Evolutionary conservation across 2,888 invertebrate genomes (phyloP), one percentile per base, ranked within the genome.

Genomic region (Meganola albula): DNA sequence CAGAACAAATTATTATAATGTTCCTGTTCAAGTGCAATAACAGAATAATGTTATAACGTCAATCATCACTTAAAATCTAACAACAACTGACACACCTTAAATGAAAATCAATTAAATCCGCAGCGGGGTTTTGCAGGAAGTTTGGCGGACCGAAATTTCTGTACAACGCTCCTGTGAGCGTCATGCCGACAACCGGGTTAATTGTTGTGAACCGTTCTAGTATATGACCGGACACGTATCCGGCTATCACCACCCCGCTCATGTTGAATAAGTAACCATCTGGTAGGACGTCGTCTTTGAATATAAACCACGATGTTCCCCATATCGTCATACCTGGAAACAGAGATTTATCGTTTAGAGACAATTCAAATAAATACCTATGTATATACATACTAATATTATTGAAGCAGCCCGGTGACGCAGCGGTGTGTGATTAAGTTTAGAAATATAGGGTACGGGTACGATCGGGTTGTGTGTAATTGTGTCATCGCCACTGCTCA

Each of bases 171-270:
- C 85, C 85, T 18, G 69, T 63, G 26, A 85, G 48, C 12, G 82
- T 79, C 85, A 85, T 85, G 5, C 83, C 84, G 7, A 84, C 76
- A 4, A 82, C 67, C 9, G 82, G 67, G 43, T 71, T 72, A 31
- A 85, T 52, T 18, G 76, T 75, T 21, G 84, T 83, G 41, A 68
- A 78, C 48, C 82, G 61, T 49, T 83, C 83, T 27, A 85, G 43
- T 1, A 74, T 74, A 38, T 85, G 85, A 0, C 85, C 84, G 31
- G 69, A 63, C 7, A 73, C 47, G 37, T 85, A 85, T 8, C 84
- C 85, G 0, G 62, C 63, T 12, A 70, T 36, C 5, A 78, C 70
- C 14, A 85, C 58, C 3, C 60, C 72, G 0, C 53, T 40, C 74
- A 85, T 79, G 21, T 70, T 64, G 60, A 83, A 84, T 12, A 76